A percentile compares a stretch with the other conserved stretches of the same genome.
Conservation (phyloP, 2,888 invertebrate genomes). For the Synanthedon myopaeformis region DNA sequence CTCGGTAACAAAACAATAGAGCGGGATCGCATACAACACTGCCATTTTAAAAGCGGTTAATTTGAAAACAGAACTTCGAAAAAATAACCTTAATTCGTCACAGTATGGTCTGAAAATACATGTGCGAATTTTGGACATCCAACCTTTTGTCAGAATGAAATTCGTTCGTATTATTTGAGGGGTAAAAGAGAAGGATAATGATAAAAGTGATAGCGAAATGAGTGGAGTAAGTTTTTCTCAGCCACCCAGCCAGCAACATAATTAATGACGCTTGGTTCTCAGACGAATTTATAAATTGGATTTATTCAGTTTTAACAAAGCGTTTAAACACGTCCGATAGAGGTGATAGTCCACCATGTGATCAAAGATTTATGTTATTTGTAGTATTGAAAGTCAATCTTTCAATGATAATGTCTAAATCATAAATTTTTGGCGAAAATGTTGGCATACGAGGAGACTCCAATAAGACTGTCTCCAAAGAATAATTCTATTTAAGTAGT, state of each 20-base stretch:
- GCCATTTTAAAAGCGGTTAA: not conserved
- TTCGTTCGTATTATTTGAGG: constrained; percentile 14
- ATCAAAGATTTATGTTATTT: no score
- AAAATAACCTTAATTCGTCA: not conserved
- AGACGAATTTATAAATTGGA: constrained; percentile 69
- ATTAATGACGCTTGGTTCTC: constrained; percentile 66
- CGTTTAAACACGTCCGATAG: constrained; percentile 43
- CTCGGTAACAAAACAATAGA: constrained; percentile 54
- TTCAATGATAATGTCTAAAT: no score
- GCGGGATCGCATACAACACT: constrained; percentile 26
- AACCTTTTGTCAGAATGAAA: not conserved
- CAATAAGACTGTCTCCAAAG: no score
- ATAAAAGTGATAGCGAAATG: constrained; percentile 65
- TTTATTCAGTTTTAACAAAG: constrained; percentile 60
- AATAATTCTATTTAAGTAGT: no score
- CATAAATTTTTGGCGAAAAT: no score
- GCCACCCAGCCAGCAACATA: constrained; percentile 71
- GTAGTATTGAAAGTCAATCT: no score
- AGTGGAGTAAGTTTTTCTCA: constrained; percentile 69
- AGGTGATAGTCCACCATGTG: constrained; percentile 24
- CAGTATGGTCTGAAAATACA: not conserved
- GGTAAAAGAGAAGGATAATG: constrained; percentile 47
- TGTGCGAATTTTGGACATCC: not conserved
- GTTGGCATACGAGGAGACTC: no score
- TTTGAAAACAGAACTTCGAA: not conserved